Evolutionary conservation across 2,888 invertebrate species (phyloP).

Genomic region (Lepeophtheirus nordmannii): DNA sequence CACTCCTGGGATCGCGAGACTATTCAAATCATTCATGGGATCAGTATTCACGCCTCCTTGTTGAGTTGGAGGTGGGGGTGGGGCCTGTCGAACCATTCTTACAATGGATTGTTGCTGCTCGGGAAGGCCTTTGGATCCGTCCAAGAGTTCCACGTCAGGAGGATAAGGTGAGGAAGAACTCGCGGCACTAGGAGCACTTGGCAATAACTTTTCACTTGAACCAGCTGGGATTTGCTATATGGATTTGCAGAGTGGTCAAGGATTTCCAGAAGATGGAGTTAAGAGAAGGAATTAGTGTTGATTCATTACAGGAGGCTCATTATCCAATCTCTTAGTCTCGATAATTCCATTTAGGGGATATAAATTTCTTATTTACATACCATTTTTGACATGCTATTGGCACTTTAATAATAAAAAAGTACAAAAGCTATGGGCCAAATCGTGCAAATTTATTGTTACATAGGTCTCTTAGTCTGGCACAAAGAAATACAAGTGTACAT

Average conservation of each 20-base stretch:
- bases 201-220: slow-evolving; percentile 20
- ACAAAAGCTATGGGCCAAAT: too few relatives aligned
- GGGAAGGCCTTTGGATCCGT: neutral
- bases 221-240: slow-evolving; percentile 14
- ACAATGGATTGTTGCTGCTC: neutral
- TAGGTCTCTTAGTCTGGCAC: too few relatives aligned
- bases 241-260: neutral
- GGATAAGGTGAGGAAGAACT: slow-evolving; percentile 15
- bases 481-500: too few relatives aligned
- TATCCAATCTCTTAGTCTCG: neutral
- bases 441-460: too few relatives aligned
- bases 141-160: slow-evolving; percentile 16
- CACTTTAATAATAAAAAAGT: too few relatives aligned
- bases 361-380: too few relatives aligned
- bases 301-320: neutral
- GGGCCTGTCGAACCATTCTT: neutral
- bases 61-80: neutral
- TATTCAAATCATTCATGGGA: slow-evolving; percentile 1
- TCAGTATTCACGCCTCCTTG: neutral
- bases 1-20: neutral
- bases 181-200: slow-evolving; percentile 15
- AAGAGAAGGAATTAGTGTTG: neutral
- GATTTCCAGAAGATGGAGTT: neutral
- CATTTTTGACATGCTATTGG: too few relatives aligned
- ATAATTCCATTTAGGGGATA: too few relatives aligned